Evolutionary conservation across 2,888 invertebrate species (phyloP), one percentile per base, ranked within the genome.

Genomic region (Thecocarcelia acutangulata): DNA sequence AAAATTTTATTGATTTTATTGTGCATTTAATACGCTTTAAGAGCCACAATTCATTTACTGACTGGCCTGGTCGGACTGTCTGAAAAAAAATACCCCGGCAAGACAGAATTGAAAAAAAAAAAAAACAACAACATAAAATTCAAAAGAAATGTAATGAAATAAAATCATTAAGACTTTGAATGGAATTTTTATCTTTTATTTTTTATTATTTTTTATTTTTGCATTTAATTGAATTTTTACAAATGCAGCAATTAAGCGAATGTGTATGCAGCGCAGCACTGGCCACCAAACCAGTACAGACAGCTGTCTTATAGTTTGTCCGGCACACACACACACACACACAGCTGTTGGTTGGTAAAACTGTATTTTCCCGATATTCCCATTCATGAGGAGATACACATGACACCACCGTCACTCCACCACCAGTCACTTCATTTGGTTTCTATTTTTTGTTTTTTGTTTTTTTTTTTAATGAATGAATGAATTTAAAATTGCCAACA

Each of bases 171-270:
- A 68, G 75, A 33, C 33, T 59, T 28, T 33, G 33, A 33, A 52
- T 61, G 76, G 61, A 76, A 76, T 76, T 68, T 76, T 74, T 76
- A 58, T 68, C 50, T 48, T 19, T 56, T 17, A 24, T 69, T 46
- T 48, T 68, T n/a, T n/a, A n/a, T n/a, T 19, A 17, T 44, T 63
- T 54, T 64, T 75, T 59, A n/a, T 63, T 54, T 64, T 75, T 59
- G 19, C 69, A 76, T 69, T 76, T 76, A 76, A 76, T 76, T 76
- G 76, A 76, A 69, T 76, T 75, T 76, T 61, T 69, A 69, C 76
- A 76, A 69, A 68, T 61, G 69, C 76, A 54, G 76, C 76, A 76
- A 76, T 76, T 76, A 76, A 69, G 69, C 61, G 69, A 76, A 69
- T 69, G 69, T 46, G 48, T 11, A n/a, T n/a, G 13, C 19, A 19